Conservation (phyloP, 23 tunicate genomes). For the Halocynthia aurantium region DNA sequence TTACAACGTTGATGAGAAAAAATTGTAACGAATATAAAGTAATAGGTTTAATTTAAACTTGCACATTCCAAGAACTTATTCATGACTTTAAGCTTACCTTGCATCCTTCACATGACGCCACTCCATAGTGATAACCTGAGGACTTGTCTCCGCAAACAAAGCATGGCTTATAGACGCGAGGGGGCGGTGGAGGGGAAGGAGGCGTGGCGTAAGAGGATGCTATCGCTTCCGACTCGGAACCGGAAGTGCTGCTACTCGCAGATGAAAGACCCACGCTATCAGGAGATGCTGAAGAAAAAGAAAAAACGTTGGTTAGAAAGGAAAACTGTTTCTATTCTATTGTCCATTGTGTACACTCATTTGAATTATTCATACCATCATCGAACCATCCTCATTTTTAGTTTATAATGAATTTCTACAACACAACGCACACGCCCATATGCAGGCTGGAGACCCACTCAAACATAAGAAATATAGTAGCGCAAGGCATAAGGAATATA, state of each 20-base stretch:
- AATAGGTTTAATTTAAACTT: background rate
- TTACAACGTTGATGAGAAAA: no score
- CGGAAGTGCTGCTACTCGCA: constrained; percentile 68
- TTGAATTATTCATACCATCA: no score
- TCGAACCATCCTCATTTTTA: no score
- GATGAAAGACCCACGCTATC: constrained; percentile 88
- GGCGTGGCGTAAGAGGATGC: constrained; percentile 21
- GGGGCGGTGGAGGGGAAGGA: constrained; percentile 96
- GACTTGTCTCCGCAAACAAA: constrained; percentile 96
- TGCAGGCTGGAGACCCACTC: no score
- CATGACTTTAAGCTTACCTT: constrained; percentile 41
- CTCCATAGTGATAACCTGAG: constrained; percentile 94
- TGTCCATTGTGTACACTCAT: no score
- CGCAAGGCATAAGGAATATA: no score
- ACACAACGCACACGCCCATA: no score
- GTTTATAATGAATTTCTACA: no score
- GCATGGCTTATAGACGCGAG: constrained; percentile 88
- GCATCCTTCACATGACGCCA: constrained; percentile 95
- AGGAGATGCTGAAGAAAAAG: constrained; percentile 76
- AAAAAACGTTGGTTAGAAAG: background rate
- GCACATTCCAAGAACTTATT: no score
- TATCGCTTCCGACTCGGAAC: constrained; percentile 72
- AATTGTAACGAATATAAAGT: no score
- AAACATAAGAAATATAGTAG: no score
- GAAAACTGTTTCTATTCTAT: no score